Percentiles rank a stretch among this genome's conserved stretches.
These are phyloP conservation scores for Microtus pennsylvanicus DNA, from an alignment of 2,113 vertebrate species.

Conservation along the genomic window DNA sequence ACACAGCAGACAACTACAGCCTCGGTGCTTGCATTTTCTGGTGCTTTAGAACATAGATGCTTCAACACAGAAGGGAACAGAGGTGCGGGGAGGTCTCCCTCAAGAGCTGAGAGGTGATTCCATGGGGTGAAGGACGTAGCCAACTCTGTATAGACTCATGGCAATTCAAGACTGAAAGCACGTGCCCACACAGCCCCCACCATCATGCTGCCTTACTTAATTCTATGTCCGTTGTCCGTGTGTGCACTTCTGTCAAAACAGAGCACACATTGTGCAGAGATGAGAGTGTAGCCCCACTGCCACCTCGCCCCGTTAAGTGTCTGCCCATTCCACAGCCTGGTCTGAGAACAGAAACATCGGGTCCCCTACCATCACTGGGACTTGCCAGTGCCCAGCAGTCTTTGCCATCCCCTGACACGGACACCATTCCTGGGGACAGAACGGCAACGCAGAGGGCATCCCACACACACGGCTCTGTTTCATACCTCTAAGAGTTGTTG, in stretches of 20 bases:
- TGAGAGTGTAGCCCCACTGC: neutral
- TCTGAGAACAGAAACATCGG: neutral
- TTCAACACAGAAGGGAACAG: neutral
- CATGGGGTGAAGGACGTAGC: neutral
- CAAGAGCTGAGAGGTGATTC: neutral
- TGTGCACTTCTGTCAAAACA: neutral
- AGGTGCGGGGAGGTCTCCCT: neutral
- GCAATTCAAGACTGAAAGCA: neutral
- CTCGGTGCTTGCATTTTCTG: accelerated
- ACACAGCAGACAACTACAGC: neutral
- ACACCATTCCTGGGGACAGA: neutral
- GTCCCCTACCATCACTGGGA: neutral
- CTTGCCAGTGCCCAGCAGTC: neutral
- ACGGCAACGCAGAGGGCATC: too few relatives aligned
- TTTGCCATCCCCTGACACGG: neutral
- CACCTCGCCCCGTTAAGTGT: neutral
- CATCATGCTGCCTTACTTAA: neutral
- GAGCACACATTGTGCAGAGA: neutral
- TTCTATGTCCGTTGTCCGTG: too few relatives aligned
- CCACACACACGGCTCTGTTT: neutral
- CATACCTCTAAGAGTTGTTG: neutral
- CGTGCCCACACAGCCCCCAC: neutral
- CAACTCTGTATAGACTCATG: neutral
- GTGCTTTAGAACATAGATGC: neutral
- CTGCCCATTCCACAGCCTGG: neutral